phyloP scores from a whole-genome alignment of 2,113 vertebrate species.

The Clinocottus analis region DNA sequence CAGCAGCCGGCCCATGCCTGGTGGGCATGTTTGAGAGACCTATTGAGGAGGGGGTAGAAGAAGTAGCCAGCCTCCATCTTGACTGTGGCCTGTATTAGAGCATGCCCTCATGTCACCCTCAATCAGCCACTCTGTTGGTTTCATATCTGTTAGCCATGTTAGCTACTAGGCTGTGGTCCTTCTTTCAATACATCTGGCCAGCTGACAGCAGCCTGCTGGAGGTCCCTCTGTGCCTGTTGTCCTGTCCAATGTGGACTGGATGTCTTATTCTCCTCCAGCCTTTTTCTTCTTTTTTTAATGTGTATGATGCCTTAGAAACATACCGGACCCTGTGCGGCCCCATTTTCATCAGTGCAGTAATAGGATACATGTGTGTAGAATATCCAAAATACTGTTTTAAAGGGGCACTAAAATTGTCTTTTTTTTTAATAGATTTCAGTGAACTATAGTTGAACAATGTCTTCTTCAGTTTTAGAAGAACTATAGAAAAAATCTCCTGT shows the following conservation, averaged over 20 bases:
- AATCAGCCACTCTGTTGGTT: constrained; percentile 58
- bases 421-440: not conserved
- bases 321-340: not conserved
- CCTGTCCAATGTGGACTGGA: constrained; percentile 45
- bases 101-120: constrained; percentile 66
- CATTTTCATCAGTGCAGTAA: constrained; percentile 2
- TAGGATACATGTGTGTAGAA: constrained; percentile 1
- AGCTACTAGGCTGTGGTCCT: constrained; percentile 39
- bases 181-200: constrained; percentile 64
- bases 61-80: constrained; percentile 60
- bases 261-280: constrained; percentile 54
- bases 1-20: constrained; percentile 86
- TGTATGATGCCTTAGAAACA: constrained; percentile 11
- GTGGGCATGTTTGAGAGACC: constrained; percentile 88
- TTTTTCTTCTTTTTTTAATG: constrained; percentile 25
- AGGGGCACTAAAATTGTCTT: not conserved
- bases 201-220: constrained; percentile 63
- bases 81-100: constrained; percentile 66
- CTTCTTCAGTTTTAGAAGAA: not conserved
- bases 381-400: constrained; percentile 7
- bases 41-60: constrained; percentile 42
- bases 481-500: not conserved
- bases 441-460: not conserved
- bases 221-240: constrained; percentile 57
- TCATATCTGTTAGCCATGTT: constrained; percentile 66